Evolutionary conservation across 1,140 invertebrate species (phyloP).

Genomic region (Tenebrio molitor): DNA sequence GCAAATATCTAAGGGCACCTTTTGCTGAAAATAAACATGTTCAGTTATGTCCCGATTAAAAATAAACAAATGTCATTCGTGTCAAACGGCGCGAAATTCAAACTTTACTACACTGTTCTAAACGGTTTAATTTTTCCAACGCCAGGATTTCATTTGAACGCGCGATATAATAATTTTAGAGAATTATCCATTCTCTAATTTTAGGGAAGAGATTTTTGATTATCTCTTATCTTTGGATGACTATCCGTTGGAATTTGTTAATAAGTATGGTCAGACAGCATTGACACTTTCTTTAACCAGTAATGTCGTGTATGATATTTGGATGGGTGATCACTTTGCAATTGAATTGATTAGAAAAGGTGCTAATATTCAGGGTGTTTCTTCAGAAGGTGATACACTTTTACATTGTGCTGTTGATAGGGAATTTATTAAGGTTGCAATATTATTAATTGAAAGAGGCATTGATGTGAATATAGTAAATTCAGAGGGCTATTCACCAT

Average conservation of each 20-base stretch:
- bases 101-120: no score
- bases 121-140: no score
- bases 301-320: not conserved
- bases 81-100: no score
- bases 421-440: not conserved
- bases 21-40: no score
- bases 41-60: no score
- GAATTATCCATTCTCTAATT: not conserved
- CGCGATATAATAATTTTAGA: no score
- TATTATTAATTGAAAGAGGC: not conserved
- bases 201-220: constrained; percentile 7
- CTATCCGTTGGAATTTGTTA: not conserved
- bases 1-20: no score
- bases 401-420: not conserved
- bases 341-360: constrained; percentile 9
- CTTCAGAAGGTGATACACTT: not conserved
- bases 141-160: no score
- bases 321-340: not conserved
- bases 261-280: not conserved
- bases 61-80: no score
- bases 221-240: not conserved
- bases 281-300: not conserved
- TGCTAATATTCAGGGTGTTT: not conserved
- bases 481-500: no score
- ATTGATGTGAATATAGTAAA: no score